phyloP scores from a whole-genome alignment of 2,888 invertebrate genomes.

The Eudasyphora cyanicolor region DNA sequence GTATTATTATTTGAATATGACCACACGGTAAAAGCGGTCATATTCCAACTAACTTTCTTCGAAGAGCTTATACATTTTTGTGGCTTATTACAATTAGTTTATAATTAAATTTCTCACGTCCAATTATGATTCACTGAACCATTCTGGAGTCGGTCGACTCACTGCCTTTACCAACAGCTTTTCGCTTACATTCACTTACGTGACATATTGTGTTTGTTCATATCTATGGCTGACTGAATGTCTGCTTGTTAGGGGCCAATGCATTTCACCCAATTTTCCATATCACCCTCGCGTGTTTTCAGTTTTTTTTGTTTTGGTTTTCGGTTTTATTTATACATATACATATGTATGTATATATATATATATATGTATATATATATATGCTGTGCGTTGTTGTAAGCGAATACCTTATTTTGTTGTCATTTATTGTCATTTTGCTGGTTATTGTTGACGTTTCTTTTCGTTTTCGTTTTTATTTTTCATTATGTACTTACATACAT shows the following conservation, averaged over 20 bases:
- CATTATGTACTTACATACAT: conserved; percentile 10
- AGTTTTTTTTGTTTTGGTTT: background rate
- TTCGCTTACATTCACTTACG: too few relatives aligned
- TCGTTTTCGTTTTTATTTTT: conserved; percentile 10
- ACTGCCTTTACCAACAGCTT: too few relatives aligned
- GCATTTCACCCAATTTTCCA: conserved; percentile 26
- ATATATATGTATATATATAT: background rate
- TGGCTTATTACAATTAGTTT: too few relatives aligned
- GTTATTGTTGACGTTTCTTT: conserved; percentile 33
- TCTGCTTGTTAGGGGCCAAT: background rate
- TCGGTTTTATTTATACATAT: background rate
- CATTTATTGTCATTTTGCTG: conserved; percentile 30
- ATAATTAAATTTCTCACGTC: too few relatives aligned
- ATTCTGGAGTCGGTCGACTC: too few relatives aligned
- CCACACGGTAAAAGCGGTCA: too few relatives aligned
- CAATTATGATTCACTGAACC: too few relatives aligned
- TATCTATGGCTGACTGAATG: background rate
- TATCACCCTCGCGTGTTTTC: conserved; percentile 33
- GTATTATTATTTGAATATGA: too few relatives aligned
- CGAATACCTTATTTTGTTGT: conserved; percentile 5
- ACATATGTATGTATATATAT: background rate
- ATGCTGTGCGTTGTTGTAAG: background rate
- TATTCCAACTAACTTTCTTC: too few relatives aligned
- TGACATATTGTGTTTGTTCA: too few relatives aligned
- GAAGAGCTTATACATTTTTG: too few relatives aligned